These are phyloP conservation scores for Sparidentex hasta DNA, from an alignment of 2,797 vertebrate species.

Conservation along the genomic window DNA sequence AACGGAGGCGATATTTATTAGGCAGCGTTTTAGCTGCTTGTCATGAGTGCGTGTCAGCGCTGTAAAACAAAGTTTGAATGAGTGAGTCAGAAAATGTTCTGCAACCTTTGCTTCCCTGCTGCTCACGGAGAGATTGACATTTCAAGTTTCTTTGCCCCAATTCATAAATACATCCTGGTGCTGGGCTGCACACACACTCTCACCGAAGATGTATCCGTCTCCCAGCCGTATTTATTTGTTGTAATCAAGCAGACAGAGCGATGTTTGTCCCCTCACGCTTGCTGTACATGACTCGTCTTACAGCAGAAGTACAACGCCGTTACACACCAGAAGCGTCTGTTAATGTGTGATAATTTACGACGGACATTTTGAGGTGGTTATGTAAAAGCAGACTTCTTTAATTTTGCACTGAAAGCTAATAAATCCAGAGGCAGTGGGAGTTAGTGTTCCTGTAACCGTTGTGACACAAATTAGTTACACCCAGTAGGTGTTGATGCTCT, in stretches of 20 bases:
- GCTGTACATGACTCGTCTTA: conserved; percentile 55
- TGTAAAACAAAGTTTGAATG: conserved; percentile 76
- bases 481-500: conserved; percentile 45
- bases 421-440: conserved; percentile 68
- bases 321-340: conserved; percentile 60
- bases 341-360: conserved; percentile 78
- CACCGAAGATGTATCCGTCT: conserved; percentile 70
- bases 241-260: conserved; percentile 79
- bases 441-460: conserved; percentile 51
- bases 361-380: conserved; percentile 73
- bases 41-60: conserved; percentile 76
- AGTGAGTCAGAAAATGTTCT: conserved; percentile 65
- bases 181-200: conserved; percentile 53
- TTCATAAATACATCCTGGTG: conserved; percentile 61
- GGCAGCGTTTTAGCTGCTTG: conserved; percentile 80
- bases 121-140: conserved; percentile 62
- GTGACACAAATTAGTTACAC: conserved; percentile 33
- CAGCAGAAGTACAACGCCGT: conserved; percentile 51
- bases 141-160: conserved; percentile 66
- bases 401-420: conserved; percentile 79
- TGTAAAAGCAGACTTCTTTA: conserved; percentile 77
- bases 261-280: conserved; percentile 66
- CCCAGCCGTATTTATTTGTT: conserved; percentile 82
- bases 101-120: conserved; percentile 39
- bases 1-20: conserved; percentile 83